Evolutionary conservation across 2,113 vertebrate species (phyloP).

Genomic region (Phaethon lepturus): DNA sequence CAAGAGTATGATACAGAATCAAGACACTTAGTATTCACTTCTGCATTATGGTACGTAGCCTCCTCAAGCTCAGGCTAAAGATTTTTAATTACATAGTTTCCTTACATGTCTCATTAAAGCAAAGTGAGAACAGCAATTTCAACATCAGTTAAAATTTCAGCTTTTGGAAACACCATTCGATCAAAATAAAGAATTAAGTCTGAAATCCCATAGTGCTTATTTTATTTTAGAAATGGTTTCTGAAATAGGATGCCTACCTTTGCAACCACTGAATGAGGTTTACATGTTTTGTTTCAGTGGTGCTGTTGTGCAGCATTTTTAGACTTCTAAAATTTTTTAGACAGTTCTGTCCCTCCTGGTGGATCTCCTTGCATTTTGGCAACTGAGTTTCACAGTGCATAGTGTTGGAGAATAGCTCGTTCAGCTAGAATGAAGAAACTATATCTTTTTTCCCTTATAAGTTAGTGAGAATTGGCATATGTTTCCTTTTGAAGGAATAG

Average conservation of each 20-base stretch:
- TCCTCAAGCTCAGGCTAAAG: background rate
- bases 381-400: background rate
- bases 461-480: background rate
- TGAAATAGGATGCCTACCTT: background rate
- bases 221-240: background rate
- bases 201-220: background rate
- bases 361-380: background rate
- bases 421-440: background rate
- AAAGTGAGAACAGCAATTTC: background rate
- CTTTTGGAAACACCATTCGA: background rate
- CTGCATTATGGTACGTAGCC: background rate
- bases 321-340: background rate
- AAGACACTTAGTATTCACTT: rapidly evolving
- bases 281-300: background rate
- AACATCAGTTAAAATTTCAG: background rate
- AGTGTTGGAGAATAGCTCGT: background rate
- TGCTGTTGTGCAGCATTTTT: background rate
- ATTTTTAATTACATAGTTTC: background rate
- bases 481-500: background rate
- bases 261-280: background rate
- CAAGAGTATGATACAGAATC: background rate
- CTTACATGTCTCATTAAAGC: background rate
- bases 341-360: background rate
- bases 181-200: background rate
- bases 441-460: background rate